These are phyloP conservation scores for Dendrolimus kikuchii DNA, from an alignment of 1,140 invertebrate species.

Conservation along the genomic window DNA sequence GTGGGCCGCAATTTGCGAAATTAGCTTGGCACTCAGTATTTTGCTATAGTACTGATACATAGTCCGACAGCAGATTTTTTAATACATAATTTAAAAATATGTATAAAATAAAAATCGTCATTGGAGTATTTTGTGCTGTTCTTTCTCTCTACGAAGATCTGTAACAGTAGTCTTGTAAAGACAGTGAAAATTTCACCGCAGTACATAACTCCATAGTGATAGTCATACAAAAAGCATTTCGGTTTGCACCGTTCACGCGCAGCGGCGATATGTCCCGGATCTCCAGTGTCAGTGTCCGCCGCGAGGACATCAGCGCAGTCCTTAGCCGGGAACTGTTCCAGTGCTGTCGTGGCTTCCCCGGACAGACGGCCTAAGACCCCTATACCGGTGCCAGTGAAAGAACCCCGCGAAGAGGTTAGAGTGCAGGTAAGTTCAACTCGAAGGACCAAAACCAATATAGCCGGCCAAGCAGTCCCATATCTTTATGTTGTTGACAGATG, in stretches of 20 bases:
- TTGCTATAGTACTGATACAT: too few relatives aligned
- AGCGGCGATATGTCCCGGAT: slow-evolving; percentile 47
- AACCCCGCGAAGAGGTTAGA: slow-evolving; percentile 20
- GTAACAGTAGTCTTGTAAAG: too few relatives aligned
- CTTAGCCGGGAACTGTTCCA: slow-evolving; percentile 25
- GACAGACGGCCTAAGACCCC: slow-evolving; percentile 19
- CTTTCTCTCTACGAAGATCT: too few relatives aligned
- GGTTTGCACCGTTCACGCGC: slow-evolving; percentile 5
- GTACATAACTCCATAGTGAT: background rate
- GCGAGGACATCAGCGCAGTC: slow-evolving; percentile 28
- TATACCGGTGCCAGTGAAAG: slow-evolving; percentile 19
- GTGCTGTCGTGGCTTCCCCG: slow-evolving; percentile 19
- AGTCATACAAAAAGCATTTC: too few relatives aligned
- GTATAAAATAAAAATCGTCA: too few relatives aligned
- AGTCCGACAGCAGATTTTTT: too few relatives aligned
- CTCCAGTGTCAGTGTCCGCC: slow-evolving; percentile 25
- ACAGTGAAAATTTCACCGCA: too few relatives aligned
- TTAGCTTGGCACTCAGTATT: too few relatives aligned
- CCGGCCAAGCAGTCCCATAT: background rate
- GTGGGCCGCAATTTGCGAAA: too few relatives aligned
- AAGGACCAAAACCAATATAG: slow-evolving; percentile 9
- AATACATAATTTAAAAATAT: too few relatives aligned
- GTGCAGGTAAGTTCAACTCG: slow-evolving; percentile 21
- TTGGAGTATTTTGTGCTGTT: too few relatives aligned
- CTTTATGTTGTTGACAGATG: too few relatives aligned